phyloP scores from a whole-genome alignment of 2,113 vertebrate species.

The Piaya cayana region DNA sequence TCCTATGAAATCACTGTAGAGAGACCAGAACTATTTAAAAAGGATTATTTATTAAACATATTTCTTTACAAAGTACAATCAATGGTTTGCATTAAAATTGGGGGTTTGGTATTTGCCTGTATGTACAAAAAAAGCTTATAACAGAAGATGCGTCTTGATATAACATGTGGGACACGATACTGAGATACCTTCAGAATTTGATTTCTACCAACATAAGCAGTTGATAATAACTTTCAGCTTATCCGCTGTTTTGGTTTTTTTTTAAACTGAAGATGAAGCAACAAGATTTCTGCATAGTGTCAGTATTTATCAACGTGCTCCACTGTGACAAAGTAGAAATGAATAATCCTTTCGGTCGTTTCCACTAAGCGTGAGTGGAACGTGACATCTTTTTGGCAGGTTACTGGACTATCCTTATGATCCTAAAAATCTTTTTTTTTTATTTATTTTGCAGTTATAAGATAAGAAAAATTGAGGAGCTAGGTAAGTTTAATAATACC shows the following conservation, averaged over 20 bases:
- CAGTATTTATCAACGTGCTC: slow-evolving; percentile 44
- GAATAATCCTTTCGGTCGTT: slow-evolving; percentile 11
- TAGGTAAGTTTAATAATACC: slow-evolving; percentile 79
- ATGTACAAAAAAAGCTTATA: slow-evolving; percentile 74
- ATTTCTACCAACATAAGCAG: slow-evolving; percentile 44
- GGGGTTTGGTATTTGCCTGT: slow-evolving; percentile 61
- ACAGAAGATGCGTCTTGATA: slow-evolving; percentile 67
- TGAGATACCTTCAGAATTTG: slow-evolving; percentile 37
- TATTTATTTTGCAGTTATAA: slow-evolving; percentile 77
- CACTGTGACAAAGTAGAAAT: slow-evolving; percentile 41
- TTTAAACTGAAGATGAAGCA: slow-evolving; percentile 3
- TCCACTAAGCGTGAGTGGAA: slow-evolving; percentile 55
- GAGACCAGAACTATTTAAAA: slow-evolving; percentile 76
- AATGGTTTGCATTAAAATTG: slow-evolving; percentile 66
- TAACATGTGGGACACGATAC: slow-evolving; percentile 57
- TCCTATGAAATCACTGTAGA: slow-evolving; percentile 52
- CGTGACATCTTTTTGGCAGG: slow-evolving; percentile 53
- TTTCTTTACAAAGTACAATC: slow-evolving; percentile 84
- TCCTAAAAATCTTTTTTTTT: slow-evolving; percentile 66
- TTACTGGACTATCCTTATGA: slow-evolving; percentile 75
- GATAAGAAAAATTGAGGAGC: slow-evolving; percentile 77
- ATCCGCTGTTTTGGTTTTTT: neutral
- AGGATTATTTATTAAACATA: slow-evolving; percentile 83
- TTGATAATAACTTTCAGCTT: slow-evolving; percentile 48
- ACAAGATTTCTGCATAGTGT: slow-evolving; percentile 38